Evolutionary conservation across 2,888 invertebrate species (phyloP), one percentile per base, ranked within the genome.

Genomic region (Agrotis clavis): DNA sequence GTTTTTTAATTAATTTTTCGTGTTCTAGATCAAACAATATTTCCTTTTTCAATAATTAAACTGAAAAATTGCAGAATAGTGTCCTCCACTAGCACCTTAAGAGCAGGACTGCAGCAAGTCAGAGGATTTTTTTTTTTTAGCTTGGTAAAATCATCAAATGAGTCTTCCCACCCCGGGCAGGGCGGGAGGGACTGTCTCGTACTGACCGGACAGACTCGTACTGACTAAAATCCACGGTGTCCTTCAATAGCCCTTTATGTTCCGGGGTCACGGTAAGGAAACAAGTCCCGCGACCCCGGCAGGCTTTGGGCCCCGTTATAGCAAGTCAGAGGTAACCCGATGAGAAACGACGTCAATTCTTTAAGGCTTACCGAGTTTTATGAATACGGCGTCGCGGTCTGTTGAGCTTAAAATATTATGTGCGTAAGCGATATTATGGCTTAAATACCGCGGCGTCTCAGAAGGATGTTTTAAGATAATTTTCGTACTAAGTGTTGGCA

Each of bases 371-470:
- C 59, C 45, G 71, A 76, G 77, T 86, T 83, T 86, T 81, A 83
- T 74, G 77, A 78, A 75, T 71, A 64, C 66, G 59, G 63, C 75
- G 72, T 67, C 51, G 70, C 67, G 73, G 77, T 68, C 76, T 61
- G 64, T 53, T 59, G 62, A 69, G 79, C 77, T 82, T 83, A 80
- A 78, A 76, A 83, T 86, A 86, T 86, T 71, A 79, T 71, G 85
- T 85, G 78, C 75, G 85, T 84, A 73, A 86, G 73, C 68, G 77
- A 74, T 83, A 81, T 85, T 63, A 76, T 70, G 56, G 72, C 64
- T 81, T 71, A 69, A 79, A 85, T 54, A 57, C 53, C 53, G 64
- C 56, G 48, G 48, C 59, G 51, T 63, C 70, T 71, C 67, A 47
- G 21, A 61, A 53, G 54, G 74, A 62, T 73, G 50, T 72, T 79